These are phyloP conservation scores for Odontamblyopus lacepedii DNA, from an alignment of 2,797 vertebrate species.

Conservation along the genomic window DNA sequence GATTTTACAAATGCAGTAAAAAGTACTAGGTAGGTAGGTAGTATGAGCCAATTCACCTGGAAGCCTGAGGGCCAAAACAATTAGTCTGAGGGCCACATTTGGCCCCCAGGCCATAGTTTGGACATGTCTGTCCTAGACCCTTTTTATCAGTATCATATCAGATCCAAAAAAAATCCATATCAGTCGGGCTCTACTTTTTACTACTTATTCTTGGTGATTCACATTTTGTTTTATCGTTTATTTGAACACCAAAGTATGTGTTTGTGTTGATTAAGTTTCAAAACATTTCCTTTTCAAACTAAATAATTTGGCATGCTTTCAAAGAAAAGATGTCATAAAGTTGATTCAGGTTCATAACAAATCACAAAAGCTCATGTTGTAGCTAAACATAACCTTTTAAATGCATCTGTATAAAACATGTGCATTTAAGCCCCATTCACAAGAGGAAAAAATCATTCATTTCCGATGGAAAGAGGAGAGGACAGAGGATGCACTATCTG, in stretches of 20 bases:
- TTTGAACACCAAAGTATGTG: background rate
- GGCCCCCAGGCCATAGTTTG: no score
- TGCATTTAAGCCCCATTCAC: background rate
- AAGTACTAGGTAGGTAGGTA: no score
- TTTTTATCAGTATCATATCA: no score
- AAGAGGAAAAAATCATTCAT: slow-evolving; percentile 2
- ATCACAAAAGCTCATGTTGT: background rate
- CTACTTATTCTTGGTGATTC: background rate
- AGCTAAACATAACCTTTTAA: no score
- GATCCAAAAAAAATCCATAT: no score
- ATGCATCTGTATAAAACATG: background rate
- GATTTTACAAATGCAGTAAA: no score
- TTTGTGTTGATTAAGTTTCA: background rate
- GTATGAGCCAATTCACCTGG: no score
- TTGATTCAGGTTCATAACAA: background rate
- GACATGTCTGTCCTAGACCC: no score
- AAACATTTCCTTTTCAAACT: no score
- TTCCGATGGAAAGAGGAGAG: slow-evolving; percentile 12
- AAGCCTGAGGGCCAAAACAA: no score
- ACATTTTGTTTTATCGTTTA: background rate
- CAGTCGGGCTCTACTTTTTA: no score
- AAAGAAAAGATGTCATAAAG: background rate
- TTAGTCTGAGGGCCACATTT: no score
- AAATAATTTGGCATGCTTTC: background rate
- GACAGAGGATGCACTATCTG: slow-evolving; percentile 38